These are phyloP conservation scores for Doryteuthis pealeii DNA, from an alignment of 1,140 invertebrate genomes.

Conservation along the genomic window DNA sequence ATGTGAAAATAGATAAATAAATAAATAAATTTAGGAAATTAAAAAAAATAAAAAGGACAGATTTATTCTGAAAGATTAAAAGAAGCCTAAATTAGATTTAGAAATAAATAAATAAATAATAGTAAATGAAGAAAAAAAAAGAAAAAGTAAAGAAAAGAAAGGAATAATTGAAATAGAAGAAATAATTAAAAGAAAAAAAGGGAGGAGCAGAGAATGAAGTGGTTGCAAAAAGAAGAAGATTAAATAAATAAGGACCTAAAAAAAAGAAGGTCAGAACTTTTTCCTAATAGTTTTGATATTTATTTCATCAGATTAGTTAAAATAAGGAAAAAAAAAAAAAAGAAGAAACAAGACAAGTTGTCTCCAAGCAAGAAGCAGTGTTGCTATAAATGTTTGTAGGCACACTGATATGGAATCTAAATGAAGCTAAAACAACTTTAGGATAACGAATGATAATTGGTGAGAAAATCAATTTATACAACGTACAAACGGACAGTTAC, in stretches of 20 bases:
- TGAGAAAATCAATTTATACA: constrained; percentile 7
- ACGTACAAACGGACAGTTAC: background rate
- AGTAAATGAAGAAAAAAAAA: background rate
- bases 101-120: too few species aligned
- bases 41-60: too few species aligned
- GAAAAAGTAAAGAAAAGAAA: background rate
- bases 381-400: constrained; percentile 1
- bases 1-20: too few species aligned
- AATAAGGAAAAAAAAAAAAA: background rate
- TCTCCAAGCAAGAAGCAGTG: background rate
- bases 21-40: too few species aligned
- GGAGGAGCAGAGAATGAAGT: too few species aligned
- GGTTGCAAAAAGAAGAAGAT: background rate
- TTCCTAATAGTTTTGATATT: too few species aligned
- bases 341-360: background rate
- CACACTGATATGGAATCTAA: constrained; percentile 1
- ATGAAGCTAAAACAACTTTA: constrained; percentile 7
- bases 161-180: background rate
- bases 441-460: background rate
- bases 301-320: too few species aligned
- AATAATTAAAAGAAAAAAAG: background rate
- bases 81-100: too few species aligned
- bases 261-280: too few species aligned
- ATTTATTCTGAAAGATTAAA: too few species aligned
- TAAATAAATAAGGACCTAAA: too few species aligned